Evolutionary conservation across 2,888 invertebrate genomes (phyloP).

Genomic region (Brenthis ino): DNA sequence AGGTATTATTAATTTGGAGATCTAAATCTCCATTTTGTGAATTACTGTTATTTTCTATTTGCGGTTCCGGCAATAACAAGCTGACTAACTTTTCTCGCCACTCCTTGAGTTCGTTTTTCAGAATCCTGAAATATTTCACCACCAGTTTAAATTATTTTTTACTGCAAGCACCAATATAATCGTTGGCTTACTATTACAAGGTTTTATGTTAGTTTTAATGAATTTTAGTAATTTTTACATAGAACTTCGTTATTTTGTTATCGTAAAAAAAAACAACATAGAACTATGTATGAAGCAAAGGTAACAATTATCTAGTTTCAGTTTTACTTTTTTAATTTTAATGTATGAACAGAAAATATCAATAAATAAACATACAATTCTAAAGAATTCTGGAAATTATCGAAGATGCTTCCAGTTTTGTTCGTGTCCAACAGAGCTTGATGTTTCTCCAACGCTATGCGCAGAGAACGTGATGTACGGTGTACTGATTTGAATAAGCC

Average conservation of each 20-base stretch:
- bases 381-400: conserved; percentile 52
- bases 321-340: no score
- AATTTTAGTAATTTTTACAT: no score
- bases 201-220: no score
- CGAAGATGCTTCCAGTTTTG: conserved; percentile 42
- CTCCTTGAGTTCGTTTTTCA: conserved; percentile 58
- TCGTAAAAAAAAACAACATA: no score
- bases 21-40: conserved; percentile 20
- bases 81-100: conserved; percentile 59
- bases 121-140: conserved; percentile 46
- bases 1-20: background rate
- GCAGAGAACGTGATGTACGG: conserved; percentile 54
- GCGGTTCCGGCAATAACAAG: conserved; percentile 44
- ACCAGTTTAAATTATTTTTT: no score
- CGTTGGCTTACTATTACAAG: no score
- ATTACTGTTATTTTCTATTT: conserved; percentile 16
- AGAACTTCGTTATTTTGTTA: no score
- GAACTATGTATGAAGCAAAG: no score
- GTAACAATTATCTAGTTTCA: no score
- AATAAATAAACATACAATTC: conserved; percentile 52
- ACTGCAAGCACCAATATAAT: no score
- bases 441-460: conserved; percentile 58
- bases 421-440: conserved; percentile 50
- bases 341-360: background rate
- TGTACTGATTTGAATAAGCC: conserved; percentile 53